These are phyloP conservation scores for Bombyx mandarina DNA, from an alignment of 1,140 invertebrate species.

Conservation along the genomic window DNA sequence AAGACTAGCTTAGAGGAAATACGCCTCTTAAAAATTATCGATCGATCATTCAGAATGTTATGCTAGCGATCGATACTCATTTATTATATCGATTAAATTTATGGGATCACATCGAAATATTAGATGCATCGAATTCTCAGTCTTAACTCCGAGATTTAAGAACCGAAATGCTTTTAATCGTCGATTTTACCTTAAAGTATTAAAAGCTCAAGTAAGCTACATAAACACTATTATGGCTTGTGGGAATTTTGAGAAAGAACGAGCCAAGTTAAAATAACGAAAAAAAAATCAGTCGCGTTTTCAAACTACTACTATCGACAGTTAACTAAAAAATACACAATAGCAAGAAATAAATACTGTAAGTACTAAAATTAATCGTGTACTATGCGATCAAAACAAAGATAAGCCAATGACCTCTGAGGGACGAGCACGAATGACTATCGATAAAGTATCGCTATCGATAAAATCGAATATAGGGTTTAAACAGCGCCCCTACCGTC, in stretches of 20 bases:
- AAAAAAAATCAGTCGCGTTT: constrained; percentile 27
- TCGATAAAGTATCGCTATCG: too few relatives aligned
- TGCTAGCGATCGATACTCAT: too few relatives aligned
- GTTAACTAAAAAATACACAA: constrained; percentile 34
- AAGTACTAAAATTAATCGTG: constrained; percentile 56
- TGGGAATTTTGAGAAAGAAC: background rate
- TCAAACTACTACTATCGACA: constrained; percentile 19
- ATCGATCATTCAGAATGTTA: too few relatives aligned
- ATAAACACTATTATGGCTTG: constrained; percentile 9
- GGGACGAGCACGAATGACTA: too few relatives aligned
- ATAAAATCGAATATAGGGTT: too few relatives aligned
- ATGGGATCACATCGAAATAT: too few relatives aligned
- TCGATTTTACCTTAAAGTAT: background rate
- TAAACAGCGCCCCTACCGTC: too few relatives aligned
- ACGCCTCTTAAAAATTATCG: constrained; percentile 11
- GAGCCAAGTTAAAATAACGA: constrained; percentile 8
- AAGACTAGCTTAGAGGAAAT: constrained; percentile 28
- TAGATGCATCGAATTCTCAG: background rate
- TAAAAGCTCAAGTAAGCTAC: background rate
- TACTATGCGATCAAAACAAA: too few relatives aligned
- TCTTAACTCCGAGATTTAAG: constrained; percentile 8
- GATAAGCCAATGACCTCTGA: too few relatives aligned
- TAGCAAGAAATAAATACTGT: constrained; percentile 69
- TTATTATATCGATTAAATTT: too few relatives aligned
- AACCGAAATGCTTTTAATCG: background rate